Base-by-base conservation (phyloP, 2,113 vertebrate genomes). In the Cyphomyrus discorhynchus region DNA sequence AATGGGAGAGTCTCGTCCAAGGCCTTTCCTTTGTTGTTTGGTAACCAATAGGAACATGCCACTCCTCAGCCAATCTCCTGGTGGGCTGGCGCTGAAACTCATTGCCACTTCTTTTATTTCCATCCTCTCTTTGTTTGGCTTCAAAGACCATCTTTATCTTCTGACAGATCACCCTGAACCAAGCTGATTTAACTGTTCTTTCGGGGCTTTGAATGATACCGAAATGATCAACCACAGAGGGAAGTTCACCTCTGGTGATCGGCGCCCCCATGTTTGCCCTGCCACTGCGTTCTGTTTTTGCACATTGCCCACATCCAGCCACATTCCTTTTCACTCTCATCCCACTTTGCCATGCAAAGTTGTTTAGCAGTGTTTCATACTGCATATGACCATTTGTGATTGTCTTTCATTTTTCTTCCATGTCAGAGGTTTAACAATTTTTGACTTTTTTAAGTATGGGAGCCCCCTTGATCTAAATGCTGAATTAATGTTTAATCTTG, bases 71-170 rank as follows among this genome's bases (percentile, higher is more conserved):
- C 49, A 31, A 46, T 52, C 5, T 87, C 85, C 27, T 87, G 50
- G n/a, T 53, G 49, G 49, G 50, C 27, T 50, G 15, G 83, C 2
- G 13, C 21, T 56, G 49, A 52, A 53, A 56, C 27, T 27, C 85
- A 53, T 52, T 49, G n/a, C 50, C 10, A 19, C 10, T 86, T 50
- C 24, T 86, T 53, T 56, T 39, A 53, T 87, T 87, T 56, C 85
- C 24, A 50, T 39, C 1, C 27, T 39, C 27, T 19, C 35, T 87
- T 53, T 87, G 49, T 87, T 35, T 49, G 27, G n/a, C 49, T 87
- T 87, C 85, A 87, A 53, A 87, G 49, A 39, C 85, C 49, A 35
- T 87, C 50, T 35, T 87, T 87, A 87, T 87, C 85, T 50, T 52
- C 49, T 53, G 15, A 87, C 49, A 53, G 49, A 87, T 87, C 85